Percentiles rank a stretch among this genome's conserved stretches.
Evolutionary conservation across 2,888 invertebrate genomes (phyloP).

Genomic region (Hymenopus coronatus): DNA sequence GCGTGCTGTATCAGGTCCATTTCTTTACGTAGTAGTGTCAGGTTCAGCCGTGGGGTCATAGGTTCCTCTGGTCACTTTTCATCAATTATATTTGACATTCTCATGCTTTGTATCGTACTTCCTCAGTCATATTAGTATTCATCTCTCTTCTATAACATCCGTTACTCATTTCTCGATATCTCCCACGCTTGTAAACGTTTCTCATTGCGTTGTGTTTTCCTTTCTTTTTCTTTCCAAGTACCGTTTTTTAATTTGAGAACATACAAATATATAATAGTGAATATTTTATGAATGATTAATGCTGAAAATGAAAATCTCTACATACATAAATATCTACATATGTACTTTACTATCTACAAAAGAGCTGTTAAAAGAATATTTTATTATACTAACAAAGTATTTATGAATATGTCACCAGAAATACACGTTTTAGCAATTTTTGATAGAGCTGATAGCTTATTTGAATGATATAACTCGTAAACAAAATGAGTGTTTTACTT

Average conservation of each 20-base stretch:
- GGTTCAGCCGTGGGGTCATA: neutral
- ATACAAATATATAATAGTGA: no score
- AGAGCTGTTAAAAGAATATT: no score
- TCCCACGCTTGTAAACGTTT: neutral
- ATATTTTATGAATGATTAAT: no score
- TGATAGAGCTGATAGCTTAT: no score
- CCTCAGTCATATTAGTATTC: neutral
- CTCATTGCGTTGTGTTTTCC: neutral
- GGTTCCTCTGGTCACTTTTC: neutral
- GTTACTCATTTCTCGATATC: neutral
- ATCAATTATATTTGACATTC: neutral
- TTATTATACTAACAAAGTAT: no score
- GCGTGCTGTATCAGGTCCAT: neutral
- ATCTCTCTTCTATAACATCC: neutral
- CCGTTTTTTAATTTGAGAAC: neutral
- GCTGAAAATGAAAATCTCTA: no score
- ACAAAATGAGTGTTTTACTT: no score
- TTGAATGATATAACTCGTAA: no score
- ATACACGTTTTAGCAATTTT: no score
- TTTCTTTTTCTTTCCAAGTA: neutral
- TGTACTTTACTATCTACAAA: no score
- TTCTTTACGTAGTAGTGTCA: neutral
- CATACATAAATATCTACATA: no score
- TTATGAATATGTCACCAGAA: no score
- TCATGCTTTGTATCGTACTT: neutral